A percentile compares a stretch with the other conserved stretches of the same genome.
Conservation (phyloP, 2,113 vertebrate genomes). For the Herpetotheres cachinnans region DNA sequence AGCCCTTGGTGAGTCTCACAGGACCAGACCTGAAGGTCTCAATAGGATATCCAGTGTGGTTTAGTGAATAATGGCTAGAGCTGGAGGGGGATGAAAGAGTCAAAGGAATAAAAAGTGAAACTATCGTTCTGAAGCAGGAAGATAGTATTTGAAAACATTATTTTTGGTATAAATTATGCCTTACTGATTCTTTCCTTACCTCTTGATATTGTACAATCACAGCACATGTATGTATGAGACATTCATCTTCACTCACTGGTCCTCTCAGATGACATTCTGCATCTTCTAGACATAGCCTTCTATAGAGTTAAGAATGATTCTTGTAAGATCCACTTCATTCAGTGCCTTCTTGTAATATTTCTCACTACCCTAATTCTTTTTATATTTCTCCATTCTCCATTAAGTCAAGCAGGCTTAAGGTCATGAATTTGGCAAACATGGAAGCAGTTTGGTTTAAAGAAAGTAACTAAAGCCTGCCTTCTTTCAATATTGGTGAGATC, state of each 20-base stretch:
- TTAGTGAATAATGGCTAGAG: neutral
- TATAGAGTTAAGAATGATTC: neutral
- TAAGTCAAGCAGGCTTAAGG: neutral
- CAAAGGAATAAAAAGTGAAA: neutral
- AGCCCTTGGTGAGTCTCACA: neutral
- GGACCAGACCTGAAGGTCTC: neutral
- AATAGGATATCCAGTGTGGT: neutral
- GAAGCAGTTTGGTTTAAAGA: neutral
- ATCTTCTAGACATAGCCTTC: neutral
- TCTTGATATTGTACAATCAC: neutral
- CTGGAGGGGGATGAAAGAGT: neutral
- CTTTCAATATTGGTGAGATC: neutral
- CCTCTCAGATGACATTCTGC: neutral
- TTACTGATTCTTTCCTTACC: neutral
- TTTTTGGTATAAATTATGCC: neutral
- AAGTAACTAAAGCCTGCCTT: neutral
- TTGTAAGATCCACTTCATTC: neutral
- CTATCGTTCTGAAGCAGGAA: neutral
- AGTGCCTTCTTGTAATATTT: neutral
- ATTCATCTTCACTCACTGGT: neutral
- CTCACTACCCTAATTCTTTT: neutral
- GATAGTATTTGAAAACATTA: neutral
- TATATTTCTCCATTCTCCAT: neutral
- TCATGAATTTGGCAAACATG: neutral
- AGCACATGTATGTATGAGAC: neutral